Evolutionary conservation across 1,140 invertebrate genomes (phyloP).

Genomic region (Eubasilissa regina): DNA sequence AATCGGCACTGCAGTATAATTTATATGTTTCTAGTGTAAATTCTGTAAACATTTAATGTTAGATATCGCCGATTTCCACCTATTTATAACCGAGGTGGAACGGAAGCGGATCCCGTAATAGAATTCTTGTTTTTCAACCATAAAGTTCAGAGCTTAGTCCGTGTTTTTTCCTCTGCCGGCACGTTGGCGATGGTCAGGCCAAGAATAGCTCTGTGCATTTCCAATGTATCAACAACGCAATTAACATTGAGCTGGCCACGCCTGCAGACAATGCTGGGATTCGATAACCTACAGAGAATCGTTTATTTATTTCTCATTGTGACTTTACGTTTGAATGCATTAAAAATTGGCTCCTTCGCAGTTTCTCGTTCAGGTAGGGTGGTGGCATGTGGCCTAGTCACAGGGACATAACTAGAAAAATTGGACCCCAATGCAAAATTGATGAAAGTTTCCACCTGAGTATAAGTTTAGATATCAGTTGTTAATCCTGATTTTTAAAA

Average conservation of each 20-base stretch:
- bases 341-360: too few species aligned
- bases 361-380: too few species aligned
- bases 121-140: slow-evolving; percentile 29
- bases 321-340: too few species aligned
- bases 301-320: too few species aligned
- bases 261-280: neutral
- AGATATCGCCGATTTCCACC: slow-evolving; percentile 25
- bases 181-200: neutral
- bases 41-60: neutral
- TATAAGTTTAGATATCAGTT: too few species aligned
- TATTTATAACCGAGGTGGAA: slow-evolving; percentile 10
- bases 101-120: slow-evolving; percentile 29
- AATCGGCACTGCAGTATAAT: neutral
- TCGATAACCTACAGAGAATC: neutral
- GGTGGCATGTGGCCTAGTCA: too few species aligned
- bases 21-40: neutral
- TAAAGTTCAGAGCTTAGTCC: neutral
- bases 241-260: slow-evolving; percentile 7
- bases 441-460: too few species aligned
- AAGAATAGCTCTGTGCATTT: slow-evolving; percentile 14
- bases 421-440: too few species aligned
- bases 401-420: too few species aligned
- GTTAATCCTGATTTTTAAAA: too few species aligned
- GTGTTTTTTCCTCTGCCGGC: slow-evolving; percentile 4
- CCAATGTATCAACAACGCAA: slow-evolving; percentile 18